Conservation (phyloP, 1,140 invertebrate genomes). For the Monomorium pharaonis region DNA sequence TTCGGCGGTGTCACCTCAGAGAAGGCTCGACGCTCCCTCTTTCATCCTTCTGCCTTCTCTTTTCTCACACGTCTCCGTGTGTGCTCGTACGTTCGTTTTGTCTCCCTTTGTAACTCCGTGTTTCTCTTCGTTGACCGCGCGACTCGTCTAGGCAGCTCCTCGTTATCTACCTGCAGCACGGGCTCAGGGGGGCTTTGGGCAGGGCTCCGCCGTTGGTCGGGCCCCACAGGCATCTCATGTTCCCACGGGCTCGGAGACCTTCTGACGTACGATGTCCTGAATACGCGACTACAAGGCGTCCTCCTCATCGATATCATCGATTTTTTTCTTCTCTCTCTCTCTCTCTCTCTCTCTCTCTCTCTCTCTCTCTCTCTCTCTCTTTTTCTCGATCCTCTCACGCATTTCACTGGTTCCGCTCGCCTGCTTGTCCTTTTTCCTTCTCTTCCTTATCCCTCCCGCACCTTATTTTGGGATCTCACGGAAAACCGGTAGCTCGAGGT, state of each 20-base stretch:
- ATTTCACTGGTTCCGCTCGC: slow-evolving; percentile 11
- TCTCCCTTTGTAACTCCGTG: not conserved
- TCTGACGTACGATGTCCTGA: slow-evolving; percentile 72
- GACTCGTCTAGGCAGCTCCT: slow-evolving; percentile 31
- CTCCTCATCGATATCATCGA: slow-evolving; percentile 58
- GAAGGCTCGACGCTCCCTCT: not conserved
- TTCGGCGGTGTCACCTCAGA: slow-evolving; percentile 82
- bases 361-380: not conserved
- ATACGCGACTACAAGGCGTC: slow-evolving; percentile 63
- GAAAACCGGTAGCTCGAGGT: slow-evolving; percentile 35
- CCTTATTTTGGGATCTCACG: not conserved
- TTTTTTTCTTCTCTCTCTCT: slow-evolving; percentile 16
- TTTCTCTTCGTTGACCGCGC: not conserved
- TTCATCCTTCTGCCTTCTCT: not conserved
- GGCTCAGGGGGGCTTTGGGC: not conserved
- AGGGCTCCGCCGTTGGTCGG: not conserved
- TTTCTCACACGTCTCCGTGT: not conserved
- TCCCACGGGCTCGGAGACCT: slow-evolving; percentile 73
- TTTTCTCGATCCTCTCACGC: not conserved
- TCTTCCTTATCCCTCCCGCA: not conserved
- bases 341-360: not conserved
- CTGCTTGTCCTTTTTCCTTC: not conserved
- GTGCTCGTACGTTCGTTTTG: not conserved
- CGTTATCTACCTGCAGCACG: slow-evolving; percentile 40
- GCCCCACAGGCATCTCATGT: slow-evolving; percentile 46